Evolutionary conservation across 2,113 vertebrate genomes (phyloP).

Genomic region (Oxyura jamaicensis): DNA sequence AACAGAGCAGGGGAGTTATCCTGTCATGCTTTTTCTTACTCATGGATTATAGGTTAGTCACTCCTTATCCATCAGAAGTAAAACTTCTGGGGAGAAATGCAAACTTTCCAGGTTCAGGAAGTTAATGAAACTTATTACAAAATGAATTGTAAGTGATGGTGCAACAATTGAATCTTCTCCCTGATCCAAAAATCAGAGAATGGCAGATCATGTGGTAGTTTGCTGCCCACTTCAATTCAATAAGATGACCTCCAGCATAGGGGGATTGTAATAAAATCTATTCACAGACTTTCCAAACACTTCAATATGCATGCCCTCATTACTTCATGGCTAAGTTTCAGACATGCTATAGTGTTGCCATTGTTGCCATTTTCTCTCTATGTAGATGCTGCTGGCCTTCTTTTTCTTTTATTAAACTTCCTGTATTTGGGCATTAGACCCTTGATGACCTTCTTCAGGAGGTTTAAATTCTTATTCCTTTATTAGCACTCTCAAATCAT

Average conservation of each 20-base stretch:
- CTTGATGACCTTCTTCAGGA: slow-evolving; percentile 16
- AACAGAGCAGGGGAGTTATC: not conserved
- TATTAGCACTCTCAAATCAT: slow-evolving; percentile 42
- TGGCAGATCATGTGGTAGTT: not conserved
- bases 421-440: not conserved
- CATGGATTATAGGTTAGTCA: not conserved
- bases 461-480: not conserved
- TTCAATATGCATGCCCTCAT: not conserved
- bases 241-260: not conserved
- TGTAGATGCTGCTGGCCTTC: not conserved
- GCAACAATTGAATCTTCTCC: not conserved
- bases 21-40: not conserved
- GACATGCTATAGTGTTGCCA: not conserved
- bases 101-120: not conserved
- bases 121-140: not conserved
- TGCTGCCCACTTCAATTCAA: not conserved
- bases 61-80: not conserved
- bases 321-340: not conserved
- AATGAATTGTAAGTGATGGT: not conserved
- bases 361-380: not conserved
- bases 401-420: not conserved
- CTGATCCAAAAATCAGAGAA: not conserved
- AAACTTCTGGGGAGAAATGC: not conserved
- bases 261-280: not conserved
- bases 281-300: not conserved